phyloP scores from a whole-genome alignment of 2,888 invertebrate species.

The Endotricha flammealis region DNA sequence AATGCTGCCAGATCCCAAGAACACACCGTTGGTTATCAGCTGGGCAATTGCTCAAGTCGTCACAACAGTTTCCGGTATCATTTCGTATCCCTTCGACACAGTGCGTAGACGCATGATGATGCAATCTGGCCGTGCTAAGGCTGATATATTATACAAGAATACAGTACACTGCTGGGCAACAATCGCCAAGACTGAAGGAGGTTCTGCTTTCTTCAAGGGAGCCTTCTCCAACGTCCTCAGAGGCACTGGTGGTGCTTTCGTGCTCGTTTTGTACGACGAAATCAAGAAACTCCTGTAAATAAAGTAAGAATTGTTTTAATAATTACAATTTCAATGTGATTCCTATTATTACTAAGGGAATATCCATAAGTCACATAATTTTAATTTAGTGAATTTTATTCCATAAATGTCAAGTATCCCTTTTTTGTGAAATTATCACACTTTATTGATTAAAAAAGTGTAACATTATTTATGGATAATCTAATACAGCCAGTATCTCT shows the following conservation, averaged over 20 bases:
- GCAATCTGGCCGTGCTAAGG: conserved; percentile 93
- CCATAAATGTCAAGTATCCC: no score
- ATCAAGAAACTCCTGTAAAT: conserved; percentile 85
- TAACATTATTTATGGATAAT: no score
- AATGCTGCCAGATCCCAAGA: conserved; percentile 95
- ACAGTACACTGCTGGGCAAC: conserved; percentile 95
- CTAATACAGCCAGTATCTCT: no score
- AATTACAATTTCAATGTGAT: conserved; percentile 57
- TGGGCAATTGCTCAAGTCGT: conserved; percentile 95
- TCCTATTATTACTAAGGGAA: conserved; percentile 52
- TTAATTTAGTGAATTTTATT: no score
- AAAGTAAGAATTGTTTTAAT: conserved; percentile 69
- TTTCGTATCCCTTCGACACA: conserved; percentile 98
- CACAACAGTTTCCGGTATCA: conserved; percentile 90
- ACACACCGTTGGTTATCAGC: conserved; percentile 93
- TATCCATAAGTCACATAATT: no score
- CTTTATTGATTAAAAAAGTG: no score
- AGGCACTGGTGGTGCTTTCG: conserved; percentile 96
- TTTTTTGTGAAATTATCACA: no score
- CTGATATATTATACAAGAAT: conserved; percentile 91
- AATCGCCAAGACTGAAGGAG: conserved; percentile 90
- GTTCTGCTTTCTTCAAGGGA: conserved; percentile 95
- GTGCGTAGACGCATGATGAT: conserved; percentile 99
- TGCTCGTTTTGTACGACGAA: conserved; percentile 94
- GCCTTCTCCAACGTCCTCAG: conserved; percentile 96